Conservation (phyloP, 92 coral and sea anemone genomes). For the Zoanthus sansibaricus region DNA sequence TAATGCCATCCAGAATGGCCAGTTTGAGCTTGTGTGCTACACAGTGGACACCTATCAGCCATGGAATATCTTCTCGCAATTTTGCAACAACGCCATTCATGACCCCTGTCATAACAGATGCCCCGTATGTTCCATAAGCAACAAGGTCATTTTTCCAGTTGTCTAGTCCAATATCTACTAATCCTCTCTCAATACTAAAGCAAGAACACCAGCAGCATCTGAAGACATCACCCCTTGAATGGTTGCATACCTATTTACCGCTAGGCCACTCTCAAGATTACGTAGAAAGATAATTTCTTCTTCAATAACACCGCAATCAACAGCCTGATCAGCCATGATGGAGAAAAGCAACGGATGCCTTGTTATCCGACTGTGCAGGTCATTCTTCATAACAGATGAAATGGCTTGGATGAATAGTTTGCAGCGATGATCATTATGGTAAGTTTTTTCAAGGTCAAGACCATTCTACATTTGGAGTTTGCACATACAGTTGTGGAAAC, state of each 20-base stretch:
- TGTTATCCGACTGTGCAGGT: slow-evolving; percentile 38
- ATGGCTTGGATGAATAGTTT: slow-evolving; percentile 45
- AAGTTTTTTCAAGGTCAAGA: slow-evolving; percentile 53
- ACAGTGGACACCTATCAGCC: slow-evolving; percentile 7
- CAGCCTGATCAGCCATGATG: slow-evolving; percentile 53
- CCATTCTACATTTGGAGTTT: background rate
- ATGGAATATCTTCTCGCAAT: background rate
- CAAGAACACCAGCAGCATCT: slow-evolving; percentile 47
- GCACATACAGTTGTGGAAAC: slow-evolving; percentile 35
- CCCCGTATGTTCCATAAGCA: slow-evolving; percentile 14
- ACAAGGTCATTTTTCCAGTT: slow-evolving; percentile 12
- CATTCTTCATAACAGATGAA: slow-evolving; percentile 47
- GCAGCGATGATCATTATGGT: slow-evolving; percentile 52
- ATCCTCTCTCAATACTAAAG: slow-evolving; percentile 33
- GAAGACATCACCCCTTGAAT: slow-evolving; percentile 47
- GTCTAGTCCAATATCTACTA: slow-evolving; percentile 6
- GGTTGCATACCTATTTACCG: slow-evolving; percentile 48
- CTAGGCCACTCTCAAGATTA: slow-evolving; percentile 51
- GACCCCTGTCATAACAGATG: slow-evolving; percentile 7
- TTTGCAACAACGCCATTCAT: slow-evolving; percentile 5
- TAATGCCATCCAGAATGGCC: slow-evolving; percentile 8
- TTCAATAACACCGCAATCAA: slow-evolving; percentile 56
- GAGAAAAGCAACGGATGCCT: slow-evolving; percentile 53
- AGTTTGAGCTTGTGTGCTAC: slow-evolving; percentile 7
- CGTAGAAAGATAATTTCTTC: slow-evolving; percentile 39